A percentile compares a stretch with the other conserved stretches of the same genome.
phyloP scores from a whole-genome alignment of 2,797 vertebrate species.

The Chelmon rostratus region DNA sequence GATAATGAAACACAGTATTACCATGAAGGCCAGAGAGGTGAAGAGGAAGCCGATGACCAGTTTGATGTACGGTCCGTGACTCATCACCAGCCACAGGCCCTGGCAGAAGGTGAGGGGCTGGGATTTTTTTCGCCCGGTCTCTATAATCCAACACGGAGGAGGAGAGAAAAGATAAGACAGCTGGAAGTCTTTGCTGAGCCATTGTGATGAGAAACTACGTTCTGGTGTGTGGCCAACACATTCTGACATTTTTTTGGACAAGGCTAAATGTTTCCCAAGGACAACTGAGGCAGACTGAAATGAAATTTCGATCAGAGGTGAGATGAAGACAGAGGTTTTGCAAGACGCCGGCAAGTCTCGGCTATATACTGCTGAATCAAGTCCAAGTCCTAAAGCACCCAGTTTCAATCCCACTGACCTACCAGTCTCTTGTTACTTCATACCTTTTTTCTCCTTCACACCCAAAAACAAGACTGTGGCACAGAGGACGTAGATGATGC shows the following conservation, averaged over 20 bases:
- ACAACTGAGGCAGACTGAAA: not conserved
- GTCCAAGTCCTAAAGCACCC: not conserved
- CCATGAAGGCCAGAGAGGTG: conserved; percentile 96
- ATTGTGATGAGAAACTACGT: not conserved
- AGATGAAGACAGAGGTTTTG: not conserved
- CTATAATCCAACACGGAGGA: conserved; percentile 72
- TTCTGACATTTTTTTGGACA: not conserved
- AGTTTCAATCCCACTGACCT: too few relatives aligned
- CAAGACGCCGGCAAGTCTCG: not conserved
- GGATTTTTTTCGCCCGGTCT: conserved; percentile 72
- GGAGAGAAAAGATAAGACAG: conserved; percentile 2
- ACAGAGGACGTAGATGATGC: conserved; percentile 91
- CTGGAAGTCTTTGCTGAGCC: not conserved
- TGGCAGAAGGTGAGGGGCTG: conserved; percentile 86
- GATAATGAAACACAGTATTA: conserved; percentile 70
- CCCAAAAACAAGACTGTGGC: conserved; percentile 88
- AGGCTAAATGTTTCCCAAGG: conserved; percentile 2
- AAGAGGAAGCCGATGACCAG: conserved; percentile 95
- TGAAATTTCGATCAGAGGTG: not conserved
- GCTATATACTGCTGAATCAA: not conserved
- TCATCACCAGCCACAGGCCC: conserved; percentile 91
- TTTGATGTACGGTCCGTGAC: conserved; percentile 90
- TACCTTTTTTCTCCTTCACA: conserved; percentile 91
- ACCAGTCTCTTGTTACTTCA: not conserved
- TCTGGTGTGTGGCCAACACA: not conserved